phyloP scores from a whole-genome alignment of 2,113 vertebrate genomes.

The Macquaria australasica region DNA sequence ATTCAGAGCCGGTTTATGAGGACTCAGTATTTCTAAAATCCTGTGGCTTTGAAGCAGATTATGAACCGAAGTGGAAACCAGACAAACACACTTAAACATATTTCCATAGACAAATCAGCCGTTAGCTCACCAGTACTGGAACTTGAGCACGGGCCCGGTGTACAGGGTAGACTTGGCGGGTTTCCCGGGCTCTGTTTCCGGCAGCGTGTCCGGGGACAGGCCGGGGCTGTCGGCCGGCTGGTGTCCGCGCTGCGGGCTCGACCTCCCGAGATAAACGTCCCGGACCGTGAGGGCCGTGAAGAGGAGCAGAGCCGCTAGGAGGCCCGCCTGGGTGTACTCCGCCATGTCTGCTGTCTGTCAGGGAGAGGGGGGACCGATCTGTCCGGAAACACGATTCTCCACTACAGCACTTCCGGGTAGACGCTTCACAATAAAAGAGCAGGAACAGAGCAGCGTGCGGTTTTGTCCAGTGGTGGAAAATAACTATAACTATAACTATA shows the following conservation, averaged over 20 bases:
- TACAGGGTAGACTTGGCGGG: constrained; percentile 68
- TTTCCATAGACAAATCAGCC: too few relatives aligned
- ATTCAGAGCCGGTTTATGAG: too few relatives aligned
- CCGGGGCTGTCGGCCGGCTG: constrained; percentile 42
- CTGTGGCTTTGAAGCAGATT: too few relatives aligned
- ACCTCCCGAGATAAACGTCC: constrained; percentile 81
- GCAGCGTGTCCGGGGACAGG: not conserved
- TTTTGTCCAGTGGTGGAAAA: too few relatives aligned
- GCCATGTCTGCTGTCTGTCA: constrained; percentile 72
- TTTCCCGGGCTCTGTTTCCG: constrained; percentile 45
- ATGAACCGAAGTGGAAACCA: too few relatives aligned
- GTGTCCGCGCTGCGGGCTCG: constrained; percentile 32
- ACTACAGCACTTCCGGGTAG: not conserved
- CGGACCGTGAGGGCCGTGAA: constrained; percentile 81
- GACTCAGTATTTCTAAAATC: too few relatives aligned
- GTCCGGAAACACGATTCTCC: not conserved
- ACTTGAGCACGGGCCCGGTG: constrained; percentile 80
- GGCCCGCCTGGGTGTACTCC: constrained; percentile 79
- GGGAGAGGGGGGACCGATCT: not conserved
- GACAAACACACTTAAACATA: too few relatives aligned
- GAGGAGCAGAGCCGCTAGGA: constrained; percentile 82
- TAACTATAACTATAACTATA: too few relatives aligned
- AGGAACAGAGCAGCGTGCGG: not conserved
- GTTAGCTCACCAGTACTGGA: constrained; percentile 84
- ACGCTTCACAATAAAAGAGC: constrained; percentile 6